Conservation (phyloP, 2,888 invertebrate species). For the Trypoxylon attenuatum region DNA sequence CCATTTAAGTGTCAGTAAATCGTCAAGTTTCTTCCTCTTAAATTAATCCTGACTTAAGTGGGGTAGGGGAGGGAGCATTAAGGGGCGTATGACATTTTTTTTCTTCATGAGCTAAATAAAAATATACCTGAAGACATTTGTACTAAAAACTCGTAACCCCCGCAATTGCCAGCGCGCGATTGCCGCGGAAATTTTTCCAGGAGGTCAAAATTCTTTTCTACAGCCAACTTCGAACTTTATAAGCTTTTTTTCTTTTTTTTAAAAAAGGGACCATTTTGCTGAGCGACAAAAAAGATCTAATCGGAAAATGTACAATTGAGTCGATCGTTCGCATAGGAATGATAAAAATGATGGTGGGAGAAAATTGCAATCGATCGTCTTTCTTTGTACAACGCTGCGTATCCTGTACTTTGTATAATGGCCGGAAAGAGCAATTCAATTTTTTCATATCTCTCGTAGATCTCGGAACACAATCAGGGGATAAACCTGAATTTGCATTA, state of each 20-base stretch:
- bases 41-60: constrained; percentile 25
- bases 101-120: constrained; percentile 36
- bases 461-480: constrained; percentile 12
- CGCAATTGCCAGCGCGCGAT: constrained; percentile 7
- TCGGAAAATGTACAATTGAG: constrained; percentile 32
- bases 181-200: too few species aligned
- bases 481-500: constrained; percentile 17
- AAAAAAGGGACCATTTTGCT: constrained; percentile 17
- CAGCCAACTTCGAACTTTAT: constrained; percentile 20
- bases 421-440: constrained; percentile 24
- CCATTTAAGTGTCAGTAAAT: constrained; percentile 2
- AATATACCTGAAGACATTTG: constrained; percentile 45
- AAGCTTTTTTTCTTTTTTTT: too few species aligned
- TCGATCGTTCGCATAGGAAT: constrained; percentile 29
- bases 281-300: constrained; percentile 13
- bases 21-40: constrained; percentile 11
- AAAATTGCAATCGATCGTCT: constrained; percentile 24
- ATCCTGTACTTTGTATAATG: constrained; percentile 21
- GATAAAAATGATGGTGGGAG: constrained; percentile 20
- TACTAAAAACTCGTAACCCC: constrained; percentile 49
- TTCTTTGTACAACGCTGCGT: constrained; percentile 10
- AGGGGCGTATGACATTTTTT: constrained; percentile 17
- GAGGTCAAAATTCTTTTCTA: constrained; percentile 32
- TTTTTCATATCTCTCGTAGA: not conserved
- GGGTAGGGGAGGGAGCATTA: constrained; percentile 24